Percentiles rank a stretch among this genome's conserved stretches.
phyloP scores from a whole-genome alignment of 2,113 vertebrate species.

The Crotalus helleri region DNA sequence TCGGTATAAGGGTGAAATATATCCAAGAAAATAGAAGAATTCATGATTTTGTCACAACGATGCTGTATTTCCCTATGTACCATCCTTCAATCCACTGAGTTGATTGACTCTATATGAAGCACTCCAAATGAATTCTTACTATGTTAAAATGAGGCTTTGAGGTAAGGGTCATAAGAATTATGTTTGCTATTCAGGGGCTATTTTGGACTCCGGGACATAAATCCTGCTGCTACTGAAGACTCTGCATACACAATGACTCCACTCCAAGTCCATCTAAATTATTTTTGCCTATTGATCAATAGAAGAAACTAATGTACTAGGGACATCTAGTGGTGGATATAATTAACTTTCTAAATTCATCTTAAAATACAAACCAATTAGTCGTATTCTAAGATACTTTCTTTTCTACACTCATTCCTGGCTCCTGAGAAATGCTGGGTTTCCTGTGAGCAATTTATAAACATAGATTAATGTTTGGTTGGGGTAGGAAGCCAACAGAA shows the following conservation, averaged over 20 bases:
- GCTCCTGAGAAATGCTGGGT: background rate
- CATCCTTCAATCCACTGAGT: background rate
- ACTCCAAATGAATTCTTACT: background rate
- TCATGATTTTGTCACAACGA: background rate
- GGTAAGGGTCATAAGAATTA: background rate
- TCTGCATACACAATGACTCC: background rate
- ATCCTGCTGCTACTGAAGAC: background rate
- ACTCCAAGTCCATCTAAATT: background rate
- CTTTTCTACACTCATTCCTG: background rate
- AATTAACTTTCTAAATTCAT: background rate
- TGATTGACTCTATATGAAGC: background rate
- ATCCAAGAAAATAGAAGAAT: background rate
- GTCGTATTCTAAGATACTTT: background rate
- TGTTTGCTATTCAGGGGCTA: background rate
- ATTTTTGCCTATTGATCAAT: background rate
- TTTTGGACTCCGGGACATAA: background rate
- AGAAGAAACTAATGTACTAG: constrained; percentile 24
- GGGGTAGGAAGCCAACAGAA: no score
- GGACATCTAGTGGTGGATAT: constrained; percentile 52
- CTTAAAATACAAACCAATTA: background rate
- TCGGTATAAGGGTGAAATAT: background rate
- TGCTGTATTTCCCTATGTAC: background rate
- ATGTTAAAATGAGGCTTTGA: background rate
- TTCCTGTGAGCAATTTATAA: background rate
- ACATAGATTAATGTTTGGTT: background rate